These are phyloP conservation scores for Torymus aiolomorphi DNA, from an alignment of 2,888 invertebrate genomes.

Conservation along the genomic window DNA sequence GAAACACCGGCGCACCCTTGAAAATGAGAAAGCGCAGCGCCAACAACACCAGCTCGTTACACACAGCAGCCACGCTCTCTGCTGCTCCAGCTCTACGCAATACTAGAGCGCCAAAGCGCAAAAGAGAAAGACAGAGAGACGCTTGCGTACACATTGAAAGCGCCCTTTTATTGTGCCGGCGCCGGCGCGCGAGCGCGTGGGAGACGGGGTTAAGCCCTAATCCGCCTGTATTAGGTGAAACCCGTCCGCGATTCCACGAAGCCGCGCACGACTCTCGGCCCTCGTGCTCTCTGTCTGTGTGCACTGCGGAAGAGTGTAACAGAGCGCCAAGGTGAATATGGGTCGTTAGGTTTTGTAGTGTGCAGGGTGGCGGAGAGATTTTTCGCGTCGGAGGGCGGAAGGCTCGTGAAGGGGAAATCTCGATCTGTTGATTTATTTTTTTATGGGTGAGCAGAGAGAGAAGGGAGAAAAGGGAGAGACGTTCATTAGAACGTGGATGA, in stretches of 20 bases:
- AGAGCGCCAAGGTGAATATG: constrained; percentile 15
- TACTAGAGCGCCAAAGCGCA: background rate
- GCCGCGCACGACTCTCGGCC: constrained; percentile 5
- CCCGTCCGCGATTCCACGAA: constrained; percentile 65
- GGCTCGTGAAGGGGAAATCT: background rate
- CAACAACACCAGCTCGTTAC: constrained; percentile 9
- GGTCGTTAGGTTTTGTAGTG: constrained; percentile 17
- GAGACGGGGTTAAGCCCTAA: constrained; percentile 68
- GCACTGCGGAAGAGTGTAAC: no score
- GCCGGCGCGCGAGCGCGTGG: constrained; percentile 41
- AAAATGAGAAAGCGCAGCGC: constrained; percentile 40
- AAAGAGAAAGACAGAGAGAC: no score
- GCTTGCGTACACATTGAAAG: no score
- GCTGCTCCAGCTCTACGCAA: background rate
- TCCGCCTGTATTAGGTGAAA: constrained; percentile 71
- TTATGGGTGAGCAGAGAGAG: no score
- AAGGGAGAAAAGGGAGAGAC: background rate
- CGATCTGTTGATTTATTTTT: constrained; percentile 29
- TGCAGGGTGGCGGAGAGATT: background rate
- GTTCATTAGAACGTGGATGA: background rate
- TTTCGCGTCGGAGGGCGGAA: background rate
- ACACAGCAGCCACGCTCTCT: background rate
- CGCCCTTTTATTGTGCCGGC: background rate
- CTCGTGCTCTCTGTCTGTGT: no score
- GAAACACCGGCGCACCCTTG: constrained; percentile 41